A percentile compares a stretch with the other conserved stretches of the same genome.
Evolutionary conservation across 2,113 vertebrate species (phyloP).

Genomic region (Narcine bancroftii): DNA sequence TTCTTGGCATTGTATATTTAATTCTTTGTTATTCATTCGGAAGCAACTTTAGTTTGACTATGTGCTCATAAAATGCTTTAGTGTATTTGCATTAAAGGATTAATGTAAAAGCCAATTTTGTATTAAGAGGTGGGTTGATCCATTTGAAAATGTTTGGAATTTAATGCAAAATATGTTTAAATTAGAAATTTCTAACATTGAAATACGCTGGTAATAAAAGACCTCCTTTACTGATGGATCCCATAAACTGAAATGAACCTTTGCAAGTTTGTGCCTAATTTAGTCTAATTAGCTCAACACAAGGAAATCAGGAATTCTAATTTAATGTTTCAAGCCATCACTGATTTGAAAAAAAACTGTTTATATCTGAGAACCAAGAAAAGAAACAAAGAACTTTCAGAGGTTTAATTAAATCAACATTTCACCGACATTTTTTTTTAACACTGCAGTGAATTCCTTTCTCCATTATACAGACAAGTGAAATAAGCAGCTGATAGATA

Average conservation of each 20-base stretch:
- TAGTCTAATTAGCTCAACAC: not conserved
- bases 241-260: not conserved
- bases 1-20: not conserved
- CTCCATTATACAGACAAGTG: not conserved
- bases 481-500: not conserved
- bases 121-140: not conserved
- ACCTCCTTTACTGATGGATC: not conserved
- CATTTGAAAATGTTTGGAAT: not conserved
- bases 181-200: not conserved
- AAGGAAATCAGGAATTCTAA: not conserved
- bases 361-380: not conserved
- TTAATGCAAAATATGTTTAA: not conserved
- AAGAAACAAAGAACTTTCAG: not conserved
- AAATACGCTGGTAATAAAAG: not conserved
- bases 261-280: not conserved
- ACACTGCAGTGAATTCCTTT: not conserved
- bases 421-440: not conserved
- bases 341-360: not conserved
- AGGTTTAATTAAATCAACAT: conserved; percentile 24
- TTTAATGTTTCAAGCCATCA: not conserved
- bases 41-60: not conserved
- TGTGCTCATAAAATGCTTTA: not conserved
- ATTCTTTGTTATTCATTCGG: not conserved
- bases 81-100: too few species aligned
- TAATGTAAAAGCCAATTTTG: not conserved